Evolutionary conservation across 1,140 invertebrate species (phyloP).

Genomic region (Eubasilissa regina): DNA sequence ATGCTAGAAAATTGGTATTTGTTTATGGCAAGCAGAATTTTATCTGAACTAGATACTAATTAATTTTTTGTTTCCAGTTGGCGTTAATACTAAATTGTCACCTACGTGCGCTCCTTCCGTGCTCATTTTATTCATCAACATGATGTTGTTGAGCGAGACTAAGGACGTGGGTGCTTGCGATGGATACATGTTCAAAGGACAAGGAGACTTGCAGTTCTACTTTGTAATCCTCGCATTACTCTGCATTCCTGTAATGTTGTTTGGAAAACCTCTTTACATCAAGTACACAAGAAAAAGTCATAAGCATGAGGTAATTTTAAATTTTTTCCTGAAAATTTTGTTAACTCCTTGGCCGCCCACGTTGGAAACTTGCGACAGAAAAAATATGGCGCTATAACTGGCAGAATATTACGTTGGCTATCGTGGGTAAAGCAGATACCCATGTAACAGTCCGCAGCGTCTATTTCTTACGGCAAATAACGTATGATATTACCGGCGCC

Average conservation of each 20-base stretch:
- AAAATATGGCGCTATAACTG: too few species aligned
- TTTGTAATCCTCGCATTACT: conserved; percentile 83
- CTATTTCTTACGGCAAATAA: too few species aligned
- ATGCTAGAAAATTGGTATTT: too few species aligned
- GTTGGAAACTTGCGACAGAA: too few species aligned
- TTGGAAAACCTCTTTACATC: conserved; percentile 91
- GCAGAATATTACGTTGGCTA: too few species aligned
- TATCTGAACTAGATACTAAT: too few species aligned
- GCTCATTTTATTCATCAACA: conserved; percentile 93
- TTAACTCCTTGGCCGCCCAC: too few species aligned
- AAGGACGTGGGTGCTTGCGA: conserved; percentile 66
- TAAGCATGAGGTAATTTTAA: conserved; percentile 46
- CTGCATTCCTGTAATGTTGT: conserved; percentile 94
- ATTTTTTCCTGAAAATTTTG: conserved; percentile 5
- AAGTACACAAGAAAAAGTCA: conserved; percentile 60
- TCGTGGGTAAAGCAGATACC: too few species aligned
- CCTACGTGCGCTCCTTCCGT: conserved; percentile 89
- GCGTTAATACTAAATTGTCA: background rate
- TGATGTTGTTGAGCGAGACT: conserved; percentile 84
- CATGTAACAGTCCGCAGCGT: too few species aligned
- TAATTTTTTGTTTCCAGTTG: background rate
- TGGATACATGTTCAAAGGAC: conserved; percentile 82
- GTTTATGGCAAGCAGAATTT: too few species aligned
- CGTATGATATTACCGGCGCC: too few species aligned
- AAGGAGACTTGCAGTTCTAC: conserved; percentile 80